phyloP scores from a whole-genome alignment of 2,113 vertebrate genomes.

The Maccullochella peelii region DNA sequence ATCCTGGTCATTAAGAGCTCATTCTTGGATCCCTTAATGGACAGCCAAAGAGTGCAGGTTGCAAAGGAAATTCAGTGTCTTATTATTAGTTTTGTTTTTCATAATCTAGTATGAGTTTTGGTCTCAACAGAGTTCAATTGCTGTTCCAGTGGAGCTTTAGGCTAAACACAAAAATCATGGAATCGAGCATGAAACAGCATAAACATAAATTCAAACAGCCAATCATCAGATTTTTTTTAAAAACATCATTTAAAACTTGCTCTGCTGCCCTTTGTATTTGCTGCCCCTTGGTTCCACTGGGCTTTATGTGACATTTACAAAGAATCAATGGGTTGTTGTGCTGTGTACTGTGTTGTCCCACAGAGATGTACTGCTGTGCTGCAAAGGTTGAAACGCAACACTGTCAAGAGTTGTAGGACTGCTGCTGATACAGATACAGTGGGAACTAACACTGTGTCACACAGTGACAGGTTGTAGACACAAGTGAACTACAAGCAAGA shows the following conservation, averaged over 20 bases:
- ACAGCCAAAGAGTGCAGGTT: background rate
- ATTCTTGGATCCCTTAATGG: background rate
- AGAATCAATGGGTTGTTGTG: conserved; percentile 58
- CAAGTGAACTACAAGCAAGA: background rate
- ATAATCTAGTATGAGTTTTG: background rate
- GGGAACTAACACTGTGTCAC: background rate
- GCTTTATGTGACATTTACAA: conserved; percentile 63
- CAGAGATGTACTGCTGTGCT: conserved; percentile 46
- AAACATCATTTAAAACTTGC: conserved; percentile 1
- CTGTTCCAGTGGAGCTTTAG: background rate
- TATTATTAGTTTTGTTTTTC: background rate
- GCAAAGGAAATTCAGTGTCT: background rate
- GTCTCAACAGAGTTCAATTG: background rate
- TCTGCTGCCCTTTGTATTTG: conserved; percentile 42
- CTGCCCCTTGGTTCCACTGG: background rate
- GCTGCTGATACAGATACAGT: conserved; percentile 14
- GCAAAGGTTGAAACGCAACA: conserved; percentile 48
- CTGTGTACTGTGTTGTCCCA: conserved; percentile 44
- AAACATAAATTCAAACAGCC: conserved; percentile 8
- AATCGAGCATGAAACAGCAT: background rate
- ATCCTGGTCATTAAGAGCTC: conserved; percentile 7
- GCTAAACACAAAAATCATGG: background rate
- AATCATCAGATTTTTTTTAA: conserved; percentile 4
- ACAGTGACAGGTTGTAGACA: background rate
- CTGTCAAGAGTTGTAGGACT: conserved; percentile 14